Conservation (phyloP, 2,797 vertebrate genomes). For the Tamandua tetradactyla region DNA sequence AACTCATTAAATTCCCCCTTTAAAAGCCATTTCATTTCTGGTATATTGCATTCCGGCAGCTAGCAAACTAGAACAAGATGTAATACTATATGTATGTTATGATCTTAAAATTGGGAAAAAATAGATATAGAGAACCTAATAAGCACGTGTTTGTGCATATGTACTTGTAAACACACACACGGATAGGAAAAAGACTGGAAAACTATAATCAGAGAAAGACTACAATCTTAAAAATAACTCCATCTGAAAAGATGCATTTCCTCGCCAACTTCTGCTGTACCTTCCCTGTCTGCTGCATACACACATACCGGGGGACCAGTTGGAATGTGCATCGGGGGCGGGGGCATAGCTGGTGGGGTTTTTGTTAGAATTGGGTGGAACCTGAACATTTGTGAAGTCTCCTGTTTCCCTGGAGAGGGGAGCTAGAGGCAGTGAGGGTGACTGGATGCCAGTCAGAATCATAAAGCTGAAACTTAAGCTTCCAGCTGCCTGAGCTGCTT, state of each 20-base stretch:
- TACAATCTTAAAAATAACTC: not conserved
- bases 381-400: conserved; percentile 57
- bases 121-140: not conserved
- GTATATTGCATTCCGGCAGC: no score
- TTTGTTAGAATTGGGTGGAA: conserved; percentile 30
- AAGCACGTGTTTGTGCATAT: not conserved
- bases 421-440: not conserved
- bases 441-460: not conserved
- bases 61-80: no score
- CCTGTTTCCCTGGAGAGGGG: not conserved
- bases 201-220: not conserved
- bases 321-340: conserved; percentile 11
- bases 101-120: not conserved
- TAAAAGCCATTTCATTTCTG: no score
- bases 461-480: not conserved
- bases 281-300: not conserved
- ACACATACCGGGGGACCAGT: not conserved
- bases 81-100: not conserved
- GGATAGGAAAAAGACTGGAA: not conserved
- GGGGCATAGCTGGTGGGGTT: not conserved
- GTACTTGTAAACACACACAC: not conserved
- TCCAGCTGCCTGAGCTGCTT: not conserved
- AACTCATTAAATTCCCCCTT: no score
- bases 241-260: not conserved
- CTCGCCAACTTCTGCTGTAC: no score